Evolutionary conservation across 1,140 invertebrate genomes (phyloP).

Genomic region (Pseudomyrmex pallidus): DNA sequence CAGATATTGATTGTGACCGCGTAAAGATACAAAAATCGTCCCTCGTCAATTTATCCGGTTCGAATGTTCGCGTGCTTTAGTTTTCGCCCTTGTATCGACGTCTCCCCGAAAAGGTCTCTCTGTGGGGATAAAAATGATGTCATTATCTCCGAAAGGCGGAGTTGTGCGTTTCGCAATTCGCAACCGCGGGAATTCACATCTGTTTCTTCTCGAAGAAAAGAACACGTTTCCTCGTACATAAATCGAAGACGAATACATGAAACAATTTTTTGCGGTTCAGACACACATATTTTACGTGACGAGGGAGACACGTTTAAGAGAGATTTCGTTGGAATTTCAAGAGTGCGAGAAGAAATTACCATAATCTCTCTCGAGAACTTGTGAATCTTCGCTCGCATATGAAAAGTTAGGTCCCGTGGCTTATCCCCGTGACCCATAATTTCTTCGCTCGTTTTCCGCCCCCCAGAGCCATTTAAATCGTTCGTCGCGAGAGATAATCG

Average conservation of each 20-base stretch:
- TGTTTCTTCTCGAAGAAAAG: too few relatives aligned
- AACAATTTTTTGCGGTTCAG: too few relatives aligned
- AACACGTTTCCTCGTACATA: too few relatives aligned
- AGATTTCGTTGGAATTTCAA: too few relatives aligned
- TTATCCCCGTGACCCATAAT: background rate
- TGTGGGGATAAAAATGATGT: conserved; percentile 1
- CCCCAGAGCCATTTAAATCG: background rate
- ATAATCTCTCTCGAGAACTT: conserved; percentile 11
- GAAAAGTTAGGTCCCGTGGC: background rate
- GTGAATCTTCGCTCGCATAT: background rate
- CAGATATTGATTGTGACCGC: background rate
- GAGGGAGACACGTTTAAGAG: background rate
- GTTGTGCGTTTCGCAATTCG: too few relatives aligned
- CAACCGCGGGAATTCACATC: too few relatives aligned
- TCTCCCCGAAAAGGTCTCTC: too few relatives aligned
- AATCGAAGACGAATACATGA: too few relatives aligned
- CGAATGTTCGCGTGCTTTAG: background rate
- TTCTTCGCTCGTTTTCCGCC: background rate
- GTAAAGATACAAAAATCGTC: conserved; percentile 3
- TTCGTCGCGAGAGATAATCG: background rate
- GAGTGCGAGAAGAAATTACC: background rate
- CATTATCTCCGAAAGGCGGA: background rate
- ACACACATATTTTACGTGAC: too few relatives aligned
- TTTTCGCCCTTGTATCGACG: background rate
- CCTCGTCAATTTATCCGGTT: background rate